Evolutionary conservation across 2,888 invertebrate species (phyloP), one percentile per base, ranked within the genome.

Genomic region (Caenorhabditis doughertyi): DNA sequence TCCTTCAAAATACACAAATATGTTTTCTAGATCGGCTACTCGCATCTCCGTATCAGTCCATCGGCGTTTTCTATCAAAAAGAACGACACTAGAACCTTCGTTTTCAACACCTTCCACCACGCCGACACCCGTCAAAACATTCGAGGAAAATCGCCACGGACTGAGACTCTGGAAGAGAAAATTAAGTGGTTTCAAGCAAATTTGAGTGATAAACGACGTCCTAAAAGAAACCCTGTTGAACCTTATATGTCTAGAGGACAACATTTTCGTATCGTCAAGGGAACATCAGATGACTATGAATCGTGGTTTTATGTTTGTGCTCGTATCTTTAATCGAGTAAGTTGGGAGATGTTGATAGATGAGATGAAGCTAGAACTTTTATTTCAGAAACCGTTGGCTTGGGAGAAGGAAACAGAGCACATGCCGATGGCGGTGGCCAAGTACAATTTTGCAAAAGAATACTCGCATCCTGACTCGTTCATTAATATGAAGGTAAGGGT

Each of bases 221-320:
- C 62, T 32, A 49, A 53, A 9, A 32, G 35, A 42, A 58, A 60
- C 25, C 18, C 2, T 3, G 21, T 76, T 7, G 18, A 51, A 8
- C 27, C 55, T 13, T 81, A 77, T 47, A 42, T 64, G 60, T 77
- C 81, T 0, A n/a, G 81, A 60, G 9, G 76, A 3, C 74, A 70
- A 23, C 77, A 81, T 39, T 60, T 76, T 13, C 76, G 68, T 39
- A 16, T 51, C 67, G 55, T 4, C n/a, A 55, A 32, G 13, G 81
- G 72, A 4, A 1, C 27, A 7, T 29, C 67, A 3, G 81, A 81
- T 32, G 81, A 81, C 32, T 81, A 53, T 42, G 81, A 81, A 51
- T 72, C 76, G 5, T 81, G 81, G 81, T 62, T 81, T 21, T 81
- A 81, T 44, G 25, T 71, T 32, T 58, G 64, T 16, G 39, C 42